Percentiles rank a stretch among this genome's conserved stretches.
Evolutionary conservation across 1,140 invertebrate species (phyloP).

Genomic region (Caligus rogercresseyi): DNA sequence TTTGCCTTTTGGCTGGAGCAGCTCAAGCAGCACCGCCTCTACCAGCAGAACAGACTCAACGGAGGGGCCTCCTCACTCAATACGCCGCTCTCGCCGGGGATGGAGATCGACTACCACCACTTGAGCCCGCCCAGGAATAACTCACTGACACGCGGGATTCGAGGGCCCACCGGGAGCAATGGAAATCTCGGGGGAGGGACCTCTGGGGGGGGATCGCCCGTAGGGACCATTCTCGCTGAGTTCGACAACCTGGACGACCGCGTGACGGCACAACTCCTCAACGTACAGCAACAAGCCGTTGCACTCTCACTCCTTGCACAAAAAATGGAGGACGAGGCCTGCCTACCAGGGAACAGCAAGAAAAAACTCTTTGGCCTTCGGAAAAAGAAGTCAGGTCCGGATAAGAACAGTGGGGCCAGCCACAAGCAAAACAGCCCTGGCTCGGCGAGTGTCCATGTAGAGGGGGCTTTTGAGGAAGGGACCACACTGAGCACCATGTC

Average conservation of each 20-base stretch:
- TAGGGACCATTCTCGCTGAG: background rate
- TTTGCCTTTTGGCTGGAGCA: slow-evolving; percentile 53
- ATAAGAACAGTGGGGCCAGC: background rate
- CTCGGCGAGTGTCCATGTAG: background rate
- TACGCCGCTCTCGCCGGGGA: background rate
- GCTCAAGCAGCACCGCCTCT: slow-evolving; percentile 52
- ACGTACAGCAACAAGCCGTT: slow-evolving; percentile 23
- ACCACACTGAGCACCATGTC: slow-evolving; percentile 1
- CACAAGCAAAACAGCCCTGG: background rate
- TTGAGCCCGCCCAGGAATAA: background rate
- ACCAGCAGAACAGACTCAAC: slow-evolving; percentile 47
- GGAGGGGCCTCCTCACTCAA: slow-evolving; percentile 13
- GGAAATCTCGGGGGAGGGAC: background rate
- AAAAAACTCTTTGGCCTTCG: slow-evolving; percentile 16
- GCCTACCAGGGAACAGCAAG: background rate
- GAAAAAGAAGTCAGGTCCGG: slow-evolving; percentile 13
- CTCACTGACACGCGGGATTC: background rate
- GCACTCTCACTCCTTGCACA: slow-evolving; percentile 25
- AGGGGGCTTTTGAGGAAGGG: background rate
- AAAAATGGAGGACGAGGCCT: slow-evolving; percentile 7
- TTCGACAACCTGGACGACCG: slow-evolving; percentile 28
- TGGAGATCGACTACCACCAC: background rate
- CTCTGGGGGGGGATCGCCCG: background rate
- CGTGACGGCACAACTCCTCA: slow-evolving; percentile 25
- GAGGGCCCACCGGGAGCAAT: background rate